A percentile compares a stretch with the other conserved stretches of the same genome.
phyloP scores from a whole-genome alignment of 2,888 invertebrate species.

The Pseudeuparius sepicola region DNA sequence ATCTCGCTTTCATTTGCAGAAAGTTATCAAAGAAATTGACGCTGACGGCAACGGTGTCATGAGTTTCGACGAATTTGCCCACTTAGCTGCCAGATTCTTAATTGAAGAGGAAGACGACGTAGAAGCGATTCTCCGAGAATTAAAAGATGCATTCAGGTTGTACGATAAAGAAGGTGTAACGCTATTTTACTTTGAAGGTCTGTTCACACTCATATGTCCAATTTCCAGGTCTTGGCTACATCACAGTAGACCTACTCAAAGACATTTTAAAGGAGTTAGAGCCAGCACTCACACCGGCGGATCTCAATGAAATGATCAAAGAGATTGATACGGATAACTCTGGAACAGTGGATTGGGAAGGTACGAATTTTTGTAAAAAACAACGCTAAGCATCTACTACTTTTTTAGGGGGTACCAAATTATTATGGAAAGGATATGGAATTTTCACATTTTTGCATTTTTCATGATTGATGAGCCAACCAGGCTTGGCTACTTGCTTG shows the following conservation, averaged over 20 bases:
- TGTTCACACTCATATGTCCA: too few relatives aligned
- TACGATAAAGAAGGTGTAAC: conserved; percentile 80
- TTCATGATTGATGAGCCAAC: too few relatives aligned
- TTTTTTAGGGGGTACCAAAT: too few relatives aligned
- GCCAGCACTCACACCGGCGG: conserved; percentile 77
- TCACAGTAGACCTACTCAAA: conserved; percentile 73
- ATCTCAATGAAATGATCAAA: conserved; percentile 89
- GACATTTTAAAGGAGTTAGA: conserved; percentile 90
- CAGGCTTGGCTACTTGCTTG: too few relatives aligned
- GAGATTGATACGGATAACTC: conserved; percentile 94
- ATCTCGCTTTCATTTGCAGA: too few relatives aligned
- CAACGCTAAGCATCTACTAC: too few relatives aligned
- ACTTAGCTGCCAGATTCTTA: conserved; percentile 77
- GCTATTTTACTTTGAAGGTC: conserved; percentile 2
- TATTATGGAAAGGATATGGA: too few relatives aligned
- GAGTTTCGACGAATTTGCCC: conserved; percentile 82
- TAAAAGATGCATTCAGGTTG: conserved; percentile 90
- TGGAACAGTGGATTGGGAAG: conserved; percentile 96
- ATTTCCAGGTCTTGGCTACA: conserved; percentile 71
- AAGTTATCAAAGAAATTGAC: conserved; percentile 80
- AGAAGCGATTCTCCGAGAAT: conserved; percentile 79
- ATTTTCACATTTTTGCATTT: too few relatives aligned
- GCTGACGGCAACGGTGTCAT: conserved; percentile 75
- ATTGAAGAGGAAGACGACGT: conserved; percentile 79
- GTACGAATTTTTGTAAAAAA: too few relatives aligned